phyloP scores from a whole-genome alignment of 2,888 invertebrate species.

The Leptopilina syphax region DNA sequence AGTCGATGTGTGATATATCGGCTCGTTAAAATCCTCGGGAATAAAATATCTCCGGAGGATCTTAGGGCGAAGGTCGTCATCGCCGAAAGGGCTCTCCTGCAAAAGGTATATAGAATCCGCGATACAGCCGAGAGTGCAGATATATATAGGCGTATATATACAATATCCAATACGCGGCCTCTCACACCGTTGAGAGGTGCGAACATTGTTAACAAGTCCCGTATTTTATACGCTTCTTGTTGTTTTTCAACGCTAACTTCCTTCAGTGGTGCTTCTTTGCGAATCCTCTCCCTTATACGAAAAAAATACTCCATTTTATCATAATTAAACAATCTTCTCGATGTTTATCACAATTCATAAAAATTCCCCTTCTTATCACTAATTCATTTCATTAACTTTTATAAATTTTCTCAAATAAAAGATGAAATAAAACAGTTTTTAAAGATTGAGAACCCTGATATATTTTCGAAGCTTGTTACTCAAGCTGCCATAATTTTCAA shows the following conservation, averaged over 20 bases:
- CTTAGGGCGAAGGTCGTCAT: conserved; percentile 74
- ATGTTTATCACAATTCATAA: no score
- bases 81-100: conserved; percentile 73
- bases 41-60: conserved; percentile 75
- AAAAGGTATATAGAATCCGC: conserved; percentile 50
- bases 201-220: conserved; percentile 76
- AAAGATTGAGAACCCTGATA: conserved; percentile 62
- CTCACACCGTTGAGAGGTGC: conserved; percentile 66
- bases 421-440: not conserved
- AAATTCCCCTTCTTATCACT: no score
- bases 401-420: not conserved
- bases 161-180: conserved; percentile 46
- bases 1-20: conserved; percentile 76
- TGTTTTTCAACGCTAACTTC: conserved; percentile 53
- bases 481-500: conserved; percentile 67
- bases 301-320: not conserved
- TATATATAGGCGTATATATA: conserved; percentile 39
- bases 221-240: conserved; percentile 71
- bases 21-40: conserved; percentile 76
- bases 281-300: not conserved
- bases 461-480: conserved; percentile 66
- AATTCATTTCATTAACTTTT: no score
- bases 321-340: no score
- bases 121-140: conserved; percentile 52
- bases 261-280: conserved; percentile 64